Percentiles rank a stretch among this genome's conserved stretches.
These are phyloP conservation scores for Lycophotia porphyrea DNA, from an alignment of 2,888 invertebrate genomes.

Conservation along the genomic window DNA sequence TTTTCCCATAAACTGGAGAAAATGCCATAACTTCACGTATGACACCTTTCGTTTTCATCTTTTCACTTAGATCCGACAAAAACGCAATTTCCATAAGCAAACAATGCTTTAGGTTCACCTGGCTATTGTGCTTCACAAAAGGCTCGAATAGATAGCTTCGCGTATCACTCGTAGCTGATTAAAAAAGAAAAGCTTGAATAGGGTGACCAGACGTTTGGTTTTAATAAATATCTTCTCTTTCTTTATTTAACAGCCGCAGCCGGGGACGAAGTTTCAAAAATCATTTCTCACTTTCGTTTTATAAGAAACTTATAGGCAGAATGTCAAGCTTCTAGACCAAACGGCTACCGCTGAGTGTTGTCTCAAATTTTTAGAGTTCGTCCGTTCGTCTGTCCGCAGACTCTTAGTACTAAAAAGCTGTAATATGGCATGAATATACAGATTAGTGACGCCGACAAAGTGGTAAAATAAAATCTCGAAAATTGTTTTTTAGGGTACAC, in stretches of 20 bases:
- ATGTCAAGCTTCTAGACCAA: neutral
- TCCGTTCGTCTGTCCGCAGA: too few relatives aligned
- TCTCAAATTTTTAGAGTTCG: too few relatives aligned
- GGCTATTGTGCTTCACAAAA: slow-evolving; percentile 12
- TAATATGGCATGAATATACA: too few relatives aligned
- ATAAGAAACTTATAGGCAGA: neutral
- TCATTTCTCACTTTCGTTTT: neutral
- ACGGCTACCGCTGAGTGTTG: too few relatives aligned
- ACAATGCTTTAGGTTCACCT: neutral
- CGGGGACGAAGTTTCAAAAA: neutral
- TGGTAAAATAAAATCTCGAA: too few relatives aligned
- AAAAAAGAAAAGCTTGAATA: neutral
- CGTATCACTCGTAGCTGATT: neutral
- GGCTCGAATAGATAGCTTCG: slow-evolving; percentile 7
- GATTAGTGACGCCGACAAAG: too few relatives aligned
- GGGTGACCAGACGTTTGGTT: neutral
- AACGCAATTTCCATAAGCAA: slow-evolving; percentile 13
- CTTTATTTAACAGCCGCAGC: neutral
- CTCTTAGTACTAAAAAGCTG: too few relatives aligned
- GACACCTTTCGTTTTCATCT: slow-evolving; percentile 13
- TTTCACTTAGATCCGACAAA: slow-evolving; percentile 4
- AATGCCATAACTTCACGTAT: slow-evolving; percentile 10
- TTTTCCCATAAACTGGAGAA: neutral
- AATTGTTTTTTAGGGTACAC: too few relatives aligned
- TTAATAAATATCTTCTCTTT: neutral